phyloP scores from a whole-genome alignment of 2,113 vertebrate species.

The Callithrix jacchus region DNA sequence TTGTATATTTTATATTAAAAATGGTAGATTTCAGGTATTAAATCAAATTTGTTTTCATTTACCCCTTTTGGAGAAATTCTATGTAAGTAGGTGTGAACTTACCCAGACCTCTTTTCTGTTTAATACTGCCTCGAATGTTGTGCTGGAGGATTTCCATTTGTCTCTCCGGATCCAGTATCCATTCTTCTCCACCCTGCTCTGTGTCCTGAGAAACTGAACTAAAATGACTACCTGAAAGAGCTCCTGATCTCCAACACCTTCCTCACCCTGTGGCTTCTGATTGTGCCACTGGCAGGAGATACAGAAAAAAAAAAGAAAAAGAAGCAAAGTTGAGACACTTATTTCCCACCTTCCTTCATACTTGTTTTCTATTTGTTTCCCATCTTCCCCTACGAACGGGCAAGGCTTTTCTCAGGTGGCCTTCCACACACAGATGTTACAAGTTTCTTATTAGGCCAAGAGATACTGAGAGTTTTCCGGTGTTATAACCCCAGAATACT shows the following conservation, averaged over 20 bases:
- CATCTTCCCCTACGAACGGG: not conserved
- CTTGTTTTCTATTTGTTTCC: not conserved
- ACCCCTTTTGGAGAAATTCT: not conserved
- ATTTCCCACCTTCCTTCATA: not conserved
- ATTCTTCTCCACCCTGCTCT: not conserved
- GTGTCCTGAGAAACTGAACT: not conserved
- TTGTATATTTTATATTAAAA: not conserved
- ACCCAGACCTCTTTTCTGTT: not conserved
- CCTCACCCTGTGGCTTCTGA: not conserved
- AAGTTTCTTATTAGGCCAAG: not conserved
- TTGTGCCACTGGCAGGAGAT: not conserved
- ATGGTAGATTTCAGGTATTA: not conserved
- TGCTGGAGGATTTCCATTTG: not conserved
- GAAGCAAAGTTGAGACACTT: not conserved
- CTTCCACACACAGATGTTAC: not conserved
- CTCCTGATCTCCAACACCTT: fast-evolving
- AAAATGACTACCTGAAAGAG: fast-evolving
- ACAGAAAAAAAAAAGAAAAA: not conserved
- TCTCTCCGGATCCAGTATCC: not conserved
- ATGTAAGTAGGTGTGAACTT: not conserved
- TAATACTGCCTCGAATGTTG: not conserved
- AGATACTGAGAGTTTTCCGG: too few species aligned
- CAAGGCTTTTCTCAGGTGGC: fast-evolving
- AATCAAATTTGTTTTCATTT: not conserved
- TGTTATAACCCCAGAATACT: not conserved